phyloP scores from a whole-genome alignment of 2,113 vertebrate species.

The Tetrao urogallus region DNA sequence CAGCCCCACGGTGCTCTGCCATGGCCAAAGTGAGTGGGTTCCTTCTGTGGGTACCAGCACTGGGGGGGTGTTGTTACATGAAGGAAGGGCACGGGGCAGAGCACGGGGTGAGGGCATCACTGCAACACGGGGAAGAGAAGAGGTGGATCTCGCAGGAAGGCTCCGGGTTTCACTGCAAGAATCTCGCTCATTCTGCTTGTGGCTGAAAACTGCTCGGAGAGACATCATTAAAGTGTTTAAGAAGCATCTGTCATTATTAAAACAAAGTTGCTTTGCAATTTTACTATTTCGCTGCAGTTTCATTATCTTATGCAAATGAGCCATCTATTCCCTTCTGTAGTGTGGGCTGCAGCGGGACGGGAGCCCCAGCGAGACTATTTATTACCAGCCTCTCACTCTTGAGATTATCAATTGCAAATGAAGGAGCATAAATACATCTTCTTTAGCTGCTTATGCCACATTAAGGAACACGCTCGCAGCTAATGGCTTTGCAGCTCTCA shows the following conservation, averaged over 20 bases:
- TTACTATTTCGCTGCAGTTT: constrained; percentile 51
- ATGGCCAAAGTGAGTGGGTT: no score
- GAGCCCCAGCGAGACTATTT: constrained; percentile 55
- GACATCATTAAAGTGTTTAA: constrained; percentile 36
- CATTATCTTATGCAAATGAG: constrained; percentile 74
- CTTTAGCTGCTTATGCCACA: constrained; percentile 59
- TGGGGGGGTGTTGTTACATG: not conserved
- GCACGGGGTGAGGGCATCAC: not conserved
- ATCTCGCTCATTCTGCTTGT: not conserved
- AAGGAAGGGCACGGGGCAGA: accelerated
- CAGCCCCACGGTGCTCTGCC: not conserved
- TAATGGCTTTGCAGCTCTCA: constrained; percentile 24
- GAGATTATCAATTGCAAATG: constrained; percentile 65
- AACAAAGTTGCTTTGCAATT: constrained; percentile 58
- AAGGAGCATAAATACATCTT: constrained; percentile 62
- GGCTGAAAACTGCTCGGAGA: not conserved
- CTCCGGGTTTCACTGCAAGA: not conserved
- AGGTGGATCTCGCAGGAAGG: not conserved
- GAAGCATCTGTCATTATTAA: constrained; percentile 68
- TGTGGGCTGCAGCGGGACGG: constrained; percentile 2
- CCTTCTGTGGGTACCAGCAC: not conserved
- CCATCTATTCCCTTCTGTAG: constrained; percentile 22
- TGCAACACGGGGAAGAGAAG: not conserved
- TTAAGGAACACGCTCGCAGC: constrained; percentile 7
- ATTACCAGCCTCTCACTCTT: constrained; percentile 53